Base-by-base conservation (phyloP, 2,113 vertebrate species). In the Calyptomena viridis region DNA sequence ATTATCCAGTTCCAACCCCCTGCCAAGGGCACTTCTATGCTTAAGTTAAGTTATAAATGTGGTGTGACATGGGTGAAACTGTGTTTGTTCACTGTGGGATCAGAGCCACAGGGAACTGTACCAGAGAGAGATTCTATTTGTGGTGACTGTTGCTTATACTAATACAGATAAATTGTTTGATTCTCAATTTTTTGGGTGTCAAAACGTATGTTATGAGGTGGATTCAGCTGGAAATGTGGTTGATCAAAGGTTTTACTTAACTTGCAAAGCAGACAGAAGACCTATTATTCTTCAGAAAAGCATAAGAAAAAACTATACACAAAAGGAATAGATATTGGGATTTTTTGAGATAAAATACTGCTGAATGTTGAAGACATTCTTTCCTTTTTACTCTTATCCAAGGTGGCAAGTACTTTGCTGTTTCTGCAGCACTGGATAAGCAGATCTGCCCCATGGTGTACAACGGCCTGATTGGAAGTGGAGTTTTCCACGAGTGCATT, bases 401-500 rank as follows among this genome's bases (percentile, higher is more conserved):
- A 97, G 96, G 93, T 91, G 95, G 92, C n/a, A 60, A 79, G 86
- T 23, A 14, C 69, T 97, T 97, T 18, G 62, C 60, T 56, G 69
- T 97, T 42, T 84, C 83, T 93, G 94, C 88, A 33, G 14, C 2
- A 12, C 95, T 97, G 79, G 95, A 97, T 52, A 64, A 90, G 53
- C 86, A 94, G 33, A 20, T 28, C 24, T 81, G 95, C 33, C 95
- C 97, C 0, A 11, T 78, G 69, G 94, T 97, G 63, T 97, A 91
- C 50, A 96, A 95, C 1, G 96, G 96, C 35, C 59, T 96, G 84
- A 85, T 47, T 25, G 95, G 96, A 46, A 82, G 71, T 0, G 89
- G 95, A 1, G 53, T 96, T 87, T 96, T 97, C 87, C 95, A 97
- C 0, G 97, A 97, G 76, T 97, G 97, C 72, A 74, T 96, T 69